Evolutionary conservation across 2,113 vertebrate species (phyloP).

Genomic region (Orientallactaga bullata): DNA sequence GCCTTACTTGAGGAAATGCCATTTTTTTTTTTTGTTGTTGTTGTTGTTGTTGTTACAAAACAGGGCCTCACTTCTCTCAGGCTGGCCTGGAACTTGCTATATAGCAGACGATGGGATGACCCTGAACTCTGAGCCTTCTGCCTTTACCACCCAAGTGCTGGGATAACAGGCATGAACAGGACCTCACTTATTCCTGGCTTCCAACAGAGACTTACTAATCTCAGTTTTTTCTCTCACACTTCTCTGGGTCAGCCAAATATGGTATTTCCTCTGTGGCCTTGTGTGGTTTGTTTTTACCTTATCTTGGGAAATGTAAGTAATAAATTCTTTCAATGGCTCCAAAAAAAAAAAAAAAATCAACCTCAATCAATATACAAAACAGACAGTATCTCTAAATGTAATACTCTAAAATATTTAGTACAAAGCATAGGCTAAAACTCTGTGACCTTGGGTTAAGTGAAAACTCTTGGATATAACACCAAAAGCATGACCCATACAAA

Average conservation of each 20-base stretch:
- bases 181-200: neutral
- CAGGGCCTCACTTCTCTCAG: neutral
- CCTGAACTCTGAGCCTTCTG: neutral
- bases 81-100: neutral
- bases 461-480: neutral
- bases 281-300: neutral
- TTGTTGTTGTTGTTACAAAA: neutral
- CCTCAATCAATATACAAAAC: neutral
- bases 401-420: constrained; percentile 6
- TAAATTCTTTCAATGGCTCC: neutral
- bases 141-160: too few species aligned
- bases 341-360: constrained; percentile 31
- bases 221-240: neutral
- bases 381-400: neutral
- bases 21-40: neutral
- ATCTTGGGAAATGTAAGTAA: neutral
- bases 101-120: neutral
- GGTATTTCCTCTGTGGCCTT: neutral
- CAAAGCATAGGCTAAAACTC: constrained; percentile 2
- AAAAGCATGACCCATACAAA: constrained; percentile 21
- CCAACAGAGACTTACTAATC: neutral
- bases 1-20: neutral
- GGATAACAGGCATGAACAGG: neutral
- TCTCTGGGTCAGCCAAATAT: neutral
- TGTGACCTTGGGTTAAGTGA: constrained; percentile 5